These are phyloP conservation scores for Nemapogon koenigi DNA, from an alignment of 2,888 invertebrate genomes.

Conservation along the genomic window DNA sequence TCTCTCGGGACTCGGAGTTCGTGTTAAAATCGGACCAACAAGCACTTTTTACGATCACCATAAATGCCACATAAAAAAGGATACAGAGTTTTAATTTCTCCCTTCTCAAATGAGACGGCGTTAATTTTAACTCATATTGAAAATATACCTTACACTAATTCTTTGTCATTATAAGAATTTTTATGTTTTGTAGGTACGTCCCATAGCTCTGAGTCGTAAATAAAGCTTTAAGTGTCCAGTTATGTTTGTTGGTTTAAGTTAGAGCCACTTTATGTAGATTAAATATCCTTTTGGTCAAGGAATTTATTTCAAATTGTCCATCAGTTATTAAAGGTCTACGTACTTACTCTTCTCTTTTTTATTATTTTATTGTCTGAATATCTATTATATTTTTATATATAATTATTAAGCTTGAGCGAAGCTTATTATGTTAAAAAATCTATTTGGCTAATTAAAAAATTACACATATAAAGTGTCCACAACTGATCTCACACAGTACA, in stretches of 20 bases:
- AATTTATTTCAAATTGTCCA: too few relatives aligned
- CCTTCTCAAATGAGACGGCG: slow-evolving; percentile 50
- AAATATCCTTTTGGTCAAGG: slow-evolving; percentile 23
- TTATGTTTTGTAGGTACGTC: slow-evolving; percentile 28
- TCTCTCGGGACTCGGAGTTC: not conserved
- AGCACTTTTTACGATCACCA: slow-evolving; percentile 47
- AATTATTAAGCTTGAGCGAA: too few relatives aligned
- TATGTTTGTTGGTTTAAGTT: slow-evolving; percentile 54
- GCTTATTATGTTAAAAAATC: too few relatives aligned
- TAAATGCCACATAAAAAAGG: slow-evolving; percentile 62
- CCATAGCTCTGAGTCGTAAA: slow-evolving; percentile 41
- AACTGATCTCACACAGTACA: too few relatives aligned
- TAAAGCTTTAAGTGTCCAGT: slow-evolving; percentile 29
- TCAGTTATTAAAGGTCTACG: too few relatives aligned
- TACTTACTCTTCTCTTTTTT: too few relatives aligned
- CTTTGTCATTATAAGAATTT: slow-evolving; percentile 48
- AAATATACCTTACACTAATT: slow-evolving; percentile 29
- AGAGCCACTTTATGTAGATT: slow-evolving; percentile 48
- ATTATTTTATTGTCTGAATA: too few relatives aligned
- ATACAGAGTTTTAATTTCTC: slow-evolving; percentile 59
- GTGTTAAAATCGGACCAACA: slow-evolving; percentile 12
- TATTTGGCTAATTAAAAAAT: too few relatives aligned
- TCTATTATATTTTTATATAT: too few relatives aligned
- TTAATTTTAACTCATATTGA: slow-evolving; percentile 49
- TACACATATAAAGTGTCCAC: too few relatives aligned